phyloP scores from a whole-genome alignment of 2,797 vertebrate species.

The Spatula clypeata region DNA sequence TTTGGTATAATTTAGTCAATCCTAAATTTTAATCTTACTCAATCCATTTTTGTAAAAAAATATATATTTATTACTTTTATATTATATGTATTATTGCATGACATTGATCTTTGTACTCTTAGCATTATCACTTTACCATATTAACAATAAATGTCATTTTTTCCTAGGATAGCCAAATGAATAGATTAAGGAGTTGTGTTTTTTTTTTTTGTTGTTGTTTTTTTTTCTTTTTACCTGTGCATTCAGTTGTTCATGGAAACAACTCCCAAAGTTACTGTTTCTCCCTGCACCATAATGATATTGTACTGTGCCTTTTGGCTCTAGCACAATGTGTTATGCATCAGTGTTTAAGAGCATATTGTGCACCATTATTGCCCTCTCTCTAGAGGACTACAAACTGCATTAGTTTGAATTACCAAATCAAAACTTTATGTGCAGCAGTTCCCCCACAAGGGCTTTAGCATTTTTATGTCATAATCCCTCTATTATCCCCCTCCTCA shows the following conservation, averaged over 20 bases:
- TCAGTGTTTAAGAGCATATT: constrained; percentile 90
- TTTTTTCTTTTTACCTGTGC: constrained; percentile 17
- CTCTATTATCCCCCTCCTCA: constrained; percentile 84
- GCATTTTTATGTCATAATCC: constrained; percentile 92
- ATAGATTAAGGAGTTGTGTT: neutral
- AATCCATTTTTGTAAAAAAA: neutral
- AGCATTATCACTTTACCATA: neutral
- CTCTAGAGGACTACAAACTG: constrained; percentile 90
- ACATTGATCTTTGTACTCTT: neutral
- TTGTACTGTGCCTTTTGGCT: constrained; percentile 88
- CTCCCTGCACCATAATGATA: constrained; percentile 85
- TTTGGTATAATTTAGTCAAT: neutral
- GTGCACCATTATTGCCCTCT: constrained; percentile 87
- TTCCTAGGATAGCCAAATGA: neutral
- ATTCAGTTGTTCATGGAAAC: constrained; percentile 57
- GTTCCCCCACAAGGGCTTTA: constrained; percentile 86
- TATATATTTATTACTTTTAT: no score
- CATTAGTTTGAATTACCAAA: constrained; percentile 91
- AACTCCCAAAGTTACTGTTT: constrained; percentile 82
- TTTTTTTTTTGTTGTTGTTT: no score
- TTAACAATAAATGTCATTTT: neutral
- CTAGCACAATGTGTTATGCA: constrained; percentile 90
- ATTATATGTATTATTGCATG: neutral
- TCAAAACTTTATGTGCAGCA: constrained; percentile 88
- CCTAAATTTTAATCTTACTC: neutral